These are phyloP conservation scores for Euphydryas editha DNA, from an alignment of 2,888 invertebrate genomes.

Conservation along the genomic window DNA sequence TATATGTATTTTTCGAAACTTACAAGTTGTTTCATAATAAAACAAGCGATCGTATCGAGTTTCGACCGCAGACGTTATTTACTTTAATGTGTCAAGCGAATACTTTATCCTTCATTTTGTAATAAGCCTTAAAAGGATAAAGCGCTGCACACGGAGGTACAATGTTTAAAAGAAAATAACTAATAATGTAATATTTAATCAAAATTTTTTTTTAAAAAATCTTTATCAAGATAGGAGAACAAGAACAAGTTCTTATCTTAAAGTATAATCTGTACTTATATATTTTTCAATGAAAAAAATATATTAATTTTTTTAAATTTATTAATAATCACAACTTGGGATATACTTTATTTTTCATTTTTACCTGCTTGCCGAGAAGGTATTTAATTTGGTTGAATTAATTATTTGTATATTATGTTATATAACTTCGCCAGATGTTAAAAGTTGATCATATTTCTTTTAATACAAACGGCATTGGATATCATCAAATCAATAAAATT, in stretches of 20 bases:
- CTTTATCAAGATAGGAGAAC: background rate
- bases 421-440: no score
- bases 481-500: no score
- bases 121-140: conserved; percentile 32
- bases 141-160: conserved; percentile 28
- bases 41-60: conserved; percentile 29
- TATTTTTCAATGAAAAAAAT: background rate
- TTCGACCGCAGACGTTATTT: conserved; percentile 24
- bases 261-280: background rate
- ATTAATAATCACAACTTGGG: no score
- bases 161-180: conserved; percentile 19
- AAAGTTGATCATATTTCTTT: no score
- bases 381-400: no score
- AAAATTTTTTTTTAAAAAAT: conserved; percentile 2
- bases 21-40: conserved; percentile 27
- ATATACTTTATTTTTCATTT: no score
- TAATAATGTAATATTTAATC: conserved; percentile 15
- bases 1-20: background rate
- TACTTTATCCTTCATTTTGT: conserved; percentile 25
- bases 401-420: no score
- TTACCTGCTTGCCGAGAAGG: no score
- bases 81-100: conserved; percentile 32
- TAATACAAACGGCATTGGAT: no score
- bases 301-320: no score
- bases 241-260: conserved; percentile 1